Evolutionary conservation across 2,113 vertebrate genomes (phyloP).

Genomic region (Dryoscopus gambensis): DNA sequence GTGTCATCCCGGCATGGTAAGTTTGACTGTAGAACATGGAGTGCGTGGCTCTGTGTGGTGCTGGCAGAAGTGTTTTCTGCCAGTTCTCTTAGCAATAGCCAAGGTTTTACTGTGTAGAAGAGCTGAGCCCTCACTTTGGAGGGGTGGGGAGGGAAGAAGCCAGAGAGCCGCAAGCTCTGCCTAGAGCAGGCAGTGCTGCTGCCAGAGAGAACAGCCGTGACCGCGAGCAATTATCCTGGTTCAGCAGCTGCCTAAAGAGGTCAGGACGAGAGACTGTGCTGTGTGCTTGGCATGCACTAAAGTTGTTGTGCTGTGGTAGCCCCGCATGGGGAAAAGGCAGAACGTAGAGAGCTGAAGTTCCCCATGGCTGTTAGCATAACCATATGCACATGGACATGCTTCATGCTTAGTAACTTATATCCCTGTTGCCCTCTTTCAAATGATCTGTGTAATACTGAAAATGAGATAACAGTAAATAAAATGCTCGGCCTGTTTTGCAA

Average conservation of each 20-base stretch:
- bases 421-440: conserved; percentile 9
- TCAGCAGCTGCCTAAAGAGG: background rate
- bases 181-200: background rate
- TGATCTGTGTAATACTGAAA: conserved; percentile 23
- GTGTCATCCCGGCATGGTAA: fast-evolving
- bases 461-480: conserved; percentile 22
- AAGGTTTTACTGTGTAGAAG: background rate
- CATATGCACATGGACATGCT: background rate
- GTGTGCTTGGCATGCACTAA: background rate
- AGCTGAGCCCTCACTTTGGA: background rate
- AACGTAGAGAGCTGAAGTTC: background rate
- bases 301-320: background rate
- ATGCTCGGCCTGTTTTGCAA: background rate
- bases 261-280: background rate
- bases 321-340: background rate
- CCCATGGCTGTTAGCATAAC: background rate
- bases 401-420: conserved; percentile 9
- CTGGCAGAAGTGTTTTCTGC: background rate
- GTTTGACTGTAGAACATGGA: background rate
- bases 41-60: background rate
- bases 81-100: background rate
- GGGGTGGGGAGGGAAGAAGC: background rate
- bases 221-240: background rate
- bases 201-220: background rate
- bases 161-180: background rate